Conservation (phyloP, 2,888 invertebrate species). For the Opisthograptis luteolata region DNA sequence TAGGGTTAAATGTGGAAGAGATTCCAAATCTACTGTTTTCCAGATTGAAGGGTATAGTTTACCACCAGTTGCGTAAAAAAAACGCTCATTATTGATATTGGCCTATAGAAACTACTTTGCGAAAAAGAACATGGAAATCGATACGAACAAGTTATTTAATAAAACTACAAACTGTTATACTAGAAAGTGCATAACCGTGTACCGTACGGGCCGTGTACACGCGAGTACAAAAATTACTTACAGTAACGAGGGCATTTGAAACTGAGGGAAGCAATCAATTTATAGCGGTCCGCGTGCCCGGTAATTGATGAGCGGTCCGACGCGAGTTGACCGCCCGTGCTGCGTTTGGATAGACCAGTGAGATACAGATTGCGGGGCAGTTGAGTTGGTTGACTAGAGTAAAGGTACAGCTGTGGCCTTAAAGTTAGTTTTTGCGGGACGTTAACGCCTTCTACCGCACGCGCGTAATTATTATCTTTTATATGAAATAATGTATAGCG, state of each 20-base stretch:
- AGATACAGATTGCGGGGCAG: not conserved
- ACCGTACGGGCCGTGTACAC: slow-evolving; percentile 21
- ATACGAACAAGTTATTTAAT: slow-evolving; percentile 22
- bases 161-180: slow-evolving; percentile 26
- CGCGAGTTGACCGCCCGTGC: slow-evolving; percentile 55
- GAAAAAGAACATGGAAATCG: too few species aligned
- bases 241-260: slow-evolving; percentile 51
- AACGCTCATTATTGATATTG: too few species aligned
- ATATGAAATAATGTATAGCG: too few species aligned
- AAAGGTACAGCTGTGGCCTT: too few species aligned
- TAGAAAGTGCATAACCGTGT: slow-evolving; percentile 28
- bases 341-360: slow-evolving; percentile 34
- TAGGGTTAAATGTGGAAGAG: too few species aligned
- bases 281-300: slow-evolving; percentile 60
- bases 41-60: too few species aligned
- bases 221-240: slow-evolving; percentile 28
- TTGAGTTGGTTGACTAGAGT: not conserved
- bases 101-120: too few species aligned
- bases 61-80: too few species aligned
- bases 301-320: slow-evolving; percentile 70
- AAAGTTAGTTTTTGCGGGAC: too few species aligned
- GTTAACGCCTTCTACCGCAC: too few species aligned
- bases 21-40: too few species aligned
- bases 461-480: too few species aligned
- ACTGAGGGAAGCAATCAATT: slow-evolving; percentile 71